These are phyloP conservation scores for Suillia variegata DNA, from an alignment of 2,888 invertebrate species.

Conservation along the genomic window DNA sequence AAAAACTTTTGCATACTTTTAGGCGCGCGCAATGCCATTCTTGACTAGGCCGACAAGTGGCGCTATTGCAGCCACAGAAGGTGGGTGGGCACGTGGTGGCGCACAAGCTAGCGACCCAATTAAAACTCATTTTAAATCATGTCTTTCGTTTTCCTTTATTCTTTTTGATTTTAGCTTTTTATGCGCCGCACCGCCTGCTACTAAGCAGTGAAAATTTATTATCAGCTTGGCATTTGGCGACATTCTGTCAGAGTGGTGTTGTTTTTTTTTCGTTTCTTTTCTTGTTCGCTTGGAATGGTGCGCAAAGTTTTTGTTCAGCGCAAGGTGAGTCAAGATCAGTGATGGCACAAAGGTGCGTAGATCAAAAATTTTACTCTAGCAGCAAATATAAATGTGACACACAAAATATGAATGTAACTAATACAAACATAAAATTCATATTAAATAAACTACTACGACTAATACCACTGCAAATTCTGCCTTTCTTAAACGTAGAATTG, in stretches of 20 bases:
- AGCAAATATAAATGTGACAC: too few relatives aligned
- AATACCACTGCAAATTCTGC: too few relatives aligned
- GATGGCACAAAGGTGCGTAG: too few relatives aligned
- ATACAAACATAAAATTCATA: too few relatives aligned
- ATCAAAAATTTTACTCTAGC: too few relatives aligned
- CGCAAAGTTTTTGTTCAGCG: not conserved
- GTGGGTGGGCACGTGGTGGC: too few relatives aligned
- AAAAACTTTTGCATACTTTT: not conserved
- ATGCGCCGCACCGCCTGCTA: slow-evolving; percentile 10
- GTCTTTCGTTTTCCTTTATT: too few relatives aligned
- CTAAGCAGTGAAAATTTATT: slow-evolving; percentile 44
- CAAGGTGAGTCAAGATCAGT: not conserved
- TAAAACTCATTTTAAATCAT: slow-evolving; percentile 25
- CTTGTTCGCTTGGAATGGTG: slow-evolving; percentile 27
- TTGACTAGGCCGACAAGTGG: too few relatives aligned
- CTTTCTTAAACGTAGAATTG: too few relatives aligned
- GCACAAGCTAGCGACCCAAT: slow-evolving; percentile 22
- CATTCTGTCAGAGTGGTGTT: slow-evolving; percentile 33
- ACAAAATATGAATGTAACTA: too few relatives aligned
- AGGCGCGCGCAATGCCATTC: slow-evolving; percentile 2
- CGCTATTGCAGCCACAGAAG: too few relatives aligned
- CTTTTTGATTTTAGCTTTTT: slow-evolving; percentile 65
- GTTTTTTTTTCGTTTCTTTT: slow-evolving; percentile 35
- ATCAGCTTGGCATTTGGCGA: slow-evolving; percentile 45
- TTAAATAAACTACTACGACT: too few relatives aligned